Percentiles rank a stretch among this genome's conserved stretches.
Evolutionary conservation across 23 tunicate genomes (phyloP).

Genomic region (Phallusia fumigata): DNA sequence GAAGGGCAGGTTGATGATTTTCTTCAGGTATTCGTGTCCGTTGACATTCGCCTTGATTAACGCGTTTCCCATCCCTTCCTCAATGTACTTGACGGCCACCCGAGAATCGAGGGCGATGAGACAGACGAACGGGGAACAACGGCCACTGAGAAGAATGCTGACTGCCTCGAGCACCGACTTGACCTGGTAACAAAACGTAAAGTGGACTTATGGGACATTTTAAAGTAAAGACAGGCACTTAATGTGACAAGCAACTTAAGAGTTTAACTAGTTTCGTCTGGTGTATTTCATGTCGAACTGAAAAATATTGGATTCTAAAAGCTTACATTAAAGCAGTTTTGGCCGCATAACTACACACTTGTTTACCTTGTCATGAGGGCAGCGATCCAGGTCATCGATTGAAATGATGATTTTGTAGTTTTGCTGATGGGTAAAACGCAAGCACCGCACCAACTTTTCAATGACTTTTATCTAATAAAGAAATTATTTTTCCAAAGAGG

Average conservation of each 20-base stretch:
- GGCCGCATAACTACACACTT: not conserved
- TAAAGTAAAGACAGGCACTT: too few relatives aligned
- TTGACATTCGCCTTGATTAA: slow-evolving; percentile 57
- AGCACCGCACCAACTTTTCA: slow-evolving; percentile 49
- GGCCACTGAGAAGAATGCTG: slow-evolving; percentile 81
- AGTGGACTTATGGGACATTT: too few relatives aligned
- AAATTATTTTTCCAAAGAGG: too few relatives aligned
- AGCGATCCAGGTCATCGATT: slow-evolving; percentile 69
- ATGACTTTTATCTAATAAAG: slow-evolving; percentile 28
- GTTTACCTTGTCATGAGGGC: slow-evolving; percentile 51
- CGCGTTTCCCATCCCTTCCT: slow-evolving; percentile 57
- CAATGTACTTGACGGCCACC: slow-evolving; percentile 83
- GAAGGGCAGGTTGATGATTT: slow-evolving; percentile 86
- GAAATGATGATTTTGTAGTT: slow-evolving; percentile 64
- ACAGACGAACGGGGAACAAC: slow-evolving; percentile 71
- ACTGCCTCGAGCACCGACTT: slow-evolving; percentile 86
- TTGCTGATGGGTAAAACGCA: slow-evolving; percentile 38
- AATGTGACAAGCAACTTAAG: too few relatives aligned
- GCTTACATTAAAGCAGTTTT: not conserved
- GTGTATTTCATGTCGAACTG: too few relatives aligned
- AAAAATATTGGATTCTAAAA: too few relatives aligned
- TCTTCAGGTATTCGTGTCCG: slow-evolving; percentile 88
- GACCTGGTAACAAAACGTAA: slow-evolving; percentile 53
- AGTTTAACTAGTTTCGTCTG: not conserved
- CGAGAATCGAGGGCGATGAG: slow-evolving; percentile 88